Conservation (phyloP, 2,888 invertebrate species). For the Stenurella melanura region DNA sequence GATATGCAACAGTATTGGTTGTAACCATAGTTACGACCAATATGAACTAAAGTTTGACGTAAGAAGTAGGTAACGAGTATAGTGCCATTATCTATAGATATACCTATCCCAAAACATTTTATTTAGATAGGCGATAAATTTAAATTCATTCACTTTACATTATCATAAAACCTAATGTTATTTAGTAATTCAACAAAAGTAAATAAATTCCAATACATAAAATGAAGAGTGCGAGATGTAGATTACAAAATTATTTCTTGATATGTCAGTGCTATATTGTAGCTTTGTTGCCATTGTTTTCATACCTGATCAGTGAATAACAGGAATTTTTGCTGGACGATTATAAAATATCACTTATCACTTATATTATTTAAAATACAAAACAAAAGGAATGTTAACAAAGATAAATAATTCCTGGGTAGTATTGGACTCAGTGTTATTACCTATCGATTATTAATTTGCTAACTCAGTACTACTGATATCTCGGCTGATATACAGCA, state of each 20-base stretch:
- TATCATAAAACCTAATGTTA: too few species aligned
- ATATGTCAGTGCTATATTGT: not conserved
- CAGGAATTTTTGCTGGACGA: not conserved
- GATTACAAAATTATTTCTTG: too few species aligned
- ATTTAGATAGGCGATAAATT: too few species aligned
- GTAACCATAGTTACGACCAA: not conserved
- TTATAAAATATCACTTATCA: not conserved
- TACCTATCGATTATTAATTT: not conserved
- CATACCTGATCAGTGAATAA: not conserved
- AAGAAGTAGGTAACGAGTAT: too few species aligned
- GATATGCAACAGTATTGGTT: not conserved
- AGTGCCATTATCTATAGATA: too few species aligned
- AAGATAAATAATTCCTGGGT: not conserved
- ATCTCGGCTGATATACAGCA: not conserved
- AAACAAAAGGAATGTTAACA: not conserved
- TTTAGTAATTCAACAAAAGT: too few species aligned
- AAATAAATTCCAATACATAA: too few species aligned
- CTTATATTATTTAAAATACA: not conserved
- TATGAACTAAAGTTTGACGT: not conserved
- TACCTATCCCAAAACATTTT: too few species aligned
- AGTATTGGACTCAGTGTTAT: not conserved
- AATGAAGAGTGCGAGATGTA: too few species aligned
- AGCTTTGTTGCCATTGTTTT: not conserved
- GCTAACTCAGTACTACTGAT: not conserved
- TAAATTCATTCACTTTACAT: too few species aligned